phyloP scores from a whole-genome alignment of 2,888 invertebrate genomes.

The Byasa hedistus region DNA sequence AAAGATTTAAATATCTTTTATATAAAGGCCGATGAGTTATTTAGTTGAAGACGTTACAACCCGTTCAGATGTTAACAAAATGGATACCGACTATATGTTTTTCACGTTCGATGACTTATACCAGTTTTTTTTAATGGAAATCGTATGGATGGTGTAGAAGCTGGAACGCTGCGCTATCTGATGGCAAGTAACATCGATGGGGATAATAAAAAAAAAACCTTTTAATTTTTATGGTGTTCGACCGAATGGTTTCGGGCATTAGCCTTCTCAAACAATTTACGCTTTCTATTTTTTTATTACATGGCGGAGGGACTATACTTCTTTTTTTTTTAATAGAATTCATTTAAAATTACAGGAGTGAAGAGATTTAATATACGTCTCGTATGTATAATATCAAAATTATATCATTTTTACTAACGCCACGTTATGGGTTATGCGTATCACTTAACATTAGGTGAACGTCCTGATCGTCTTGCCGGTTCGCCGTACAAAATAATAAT shows the following conservation, averaged over 20 bases:
- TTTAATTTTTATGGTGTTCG: neutral
- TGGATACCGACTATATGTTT: neutral
- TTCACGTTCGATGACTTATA: neutral
- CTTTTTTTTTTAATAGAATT: neutral
- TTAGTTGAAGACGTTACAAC: too few relatives aligned
- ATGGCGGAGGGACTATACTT: neutral
- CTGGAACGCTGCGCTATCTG: neutral
- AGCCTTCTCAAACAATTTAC: neutral
- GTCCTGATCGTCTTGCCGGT: too few relatives aligned
- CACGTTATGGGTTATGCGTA: too few relatives aligned
- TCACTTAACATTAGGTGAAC: too few relatives aligned
- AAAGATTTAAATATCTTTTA: too few relatives aligned
- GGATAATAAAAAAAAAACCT: neutral
- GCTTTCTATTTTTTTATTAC: neutral
- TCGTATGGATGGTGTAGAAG: neutral
- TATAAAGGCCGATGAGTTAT: too few relatives aligned
- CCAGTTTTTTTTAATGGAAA: neutral
- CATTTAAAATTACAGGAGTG: neutral
- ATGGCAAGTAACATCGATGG: neutral
- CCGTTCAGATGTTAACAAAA: neutral
- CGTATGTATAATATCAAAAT: too few relatives aligned
- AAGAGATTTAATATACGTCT: too few relatives aligned
- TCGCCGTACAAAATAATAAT: too few relatives aligned
- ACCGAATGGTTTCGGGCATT: neutral
- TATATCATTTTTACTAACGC: too few relatives aligned